Evolutionary conservation across 2,888 invertebrate genomes (phyloP).

Genomic region (Thereva unica): DNA sequence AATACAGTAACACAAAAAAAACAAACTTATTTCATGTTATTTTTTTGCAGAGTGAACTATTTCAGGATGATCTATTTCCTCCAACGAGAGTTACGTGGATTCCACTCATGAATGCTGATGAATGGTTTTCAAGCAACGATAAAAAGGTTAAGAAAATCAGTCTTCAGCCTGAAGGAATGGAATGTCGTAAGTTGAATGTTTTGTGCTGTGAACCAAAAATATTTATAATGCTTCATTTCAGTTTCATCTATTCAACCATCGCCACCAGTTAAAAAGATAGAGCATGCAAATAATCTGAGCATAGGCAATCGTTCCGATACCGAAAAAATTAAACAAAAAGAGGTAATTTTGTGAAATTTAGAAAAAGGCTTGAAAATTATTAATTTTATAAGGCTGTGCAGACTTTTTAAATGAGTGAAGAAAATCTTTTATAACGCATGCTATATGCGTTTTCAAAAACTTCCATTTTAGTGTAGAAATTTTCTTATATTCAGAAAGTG

Average conservation of each 20-base stretch:
- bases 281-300: slow-evolving; percentile 39
- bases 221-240: neutral
- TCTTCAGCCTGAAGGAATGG: slow-evolving; percentile 88
- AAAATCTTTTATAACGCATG: no score
- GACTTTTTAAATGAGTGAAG: neutral
- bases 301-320: slow-evolving; percentile 49
- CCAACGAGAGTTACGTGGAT: slow-evolving; percentile 88
- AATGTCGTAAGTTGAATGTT: slow-evolving; percentile 66
- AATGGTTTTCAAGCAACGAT: slow-evolving; percentile 78
- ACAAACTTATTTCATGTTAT: slow-evolving; percentile 33
- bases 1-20: slow-evolving; percentile 5
- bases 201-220: neutral
- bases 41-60: slow-evolving; percentile 76
- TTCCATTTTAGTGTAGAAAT: no score
- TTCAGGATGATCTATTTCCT: slow-evolving; percentile 97
- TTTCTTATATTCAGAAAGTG: no score
- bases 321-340: slow-evolving; percentile 61
- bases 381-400: no score
- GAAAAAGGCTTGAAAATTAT: no score
- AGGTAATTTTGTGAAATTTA: slow-evolving; percentile 51
- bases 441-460: no score
- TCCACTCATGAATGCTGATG: slow-evolving; percentile 70
- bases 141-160: slow-evolving; percentile 68
- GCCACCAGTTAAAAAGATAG: slow-evolving; percentile 48
- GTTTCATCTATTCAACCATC: slow-evolving; percentile 56